phyloP scores from a whole-genome alignment of 2,113 vertebrate species.

The Carassius carassius region DNA sequence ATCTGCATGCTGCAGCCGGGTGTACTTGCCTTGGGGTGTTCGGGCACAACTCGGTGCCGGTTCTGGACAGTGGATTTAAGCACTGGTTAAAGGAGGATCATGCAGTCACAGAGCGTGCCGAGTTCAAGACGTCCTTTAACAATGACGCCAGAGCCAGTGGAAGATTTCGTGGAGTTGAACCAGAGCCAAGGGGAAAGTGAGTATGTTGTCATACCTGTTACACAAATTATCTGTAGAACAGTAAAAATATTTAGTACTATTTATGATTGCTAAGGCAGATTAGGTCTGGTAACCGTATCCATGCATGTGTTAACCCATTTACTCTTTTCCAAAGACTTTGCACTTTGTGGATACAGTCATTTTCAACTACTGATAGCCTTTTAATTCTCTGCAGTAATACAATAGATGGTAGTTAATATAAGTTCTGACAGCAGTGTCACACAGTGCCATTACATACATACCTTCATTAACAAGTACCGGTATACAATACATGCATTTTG shows the following conservation, averaged over 20 bases:
- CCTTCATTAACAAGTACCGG: not conserved
- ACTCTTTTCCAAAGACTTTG: too few relatives aligned
- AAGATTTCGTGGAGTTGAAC: constrained; percentile 85
- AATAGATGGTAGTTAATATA: not conserved
- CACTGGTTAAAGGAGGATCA: constrained; percentile 82
- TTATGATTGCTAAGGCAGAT: too few relatives aligned
- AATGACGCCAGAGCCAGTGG: constrained; percentile 81
- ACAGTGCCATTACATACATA: not conserved
- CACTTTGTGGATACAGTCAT: not conserved
- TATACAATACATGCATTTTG: not conserved
- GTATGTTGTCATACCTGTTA: constrained; percentile 16
- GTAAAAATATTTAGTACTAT: not conserved
- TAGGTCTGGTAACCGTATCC: too few relatives aligned
- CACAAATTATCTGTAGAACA: not conserved
- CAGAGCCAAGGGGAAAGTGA: constrained; percentile 91
- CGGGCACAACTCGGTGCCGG: constrained; percentile 84
- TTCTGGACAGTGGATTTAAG: constrained; percentile 88
- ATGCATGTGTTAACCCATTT: not conserved
- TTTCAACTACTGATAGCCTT: not conserved
- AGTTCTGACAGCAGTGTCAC: not conserved
- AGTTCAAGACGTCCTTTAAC: constrained; percentile 78
- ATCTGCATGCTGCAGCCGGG: too few relatives aligned
- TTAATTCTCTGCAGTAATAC: not conserved
- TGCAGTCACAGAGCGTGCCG: constrained; percentile 62
- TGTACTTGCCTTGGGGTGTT: too few relatives aligned